Conservation (phyloP, 1,140 invertebrate genomes). For the Wasmannia auropunctata region DNA sequence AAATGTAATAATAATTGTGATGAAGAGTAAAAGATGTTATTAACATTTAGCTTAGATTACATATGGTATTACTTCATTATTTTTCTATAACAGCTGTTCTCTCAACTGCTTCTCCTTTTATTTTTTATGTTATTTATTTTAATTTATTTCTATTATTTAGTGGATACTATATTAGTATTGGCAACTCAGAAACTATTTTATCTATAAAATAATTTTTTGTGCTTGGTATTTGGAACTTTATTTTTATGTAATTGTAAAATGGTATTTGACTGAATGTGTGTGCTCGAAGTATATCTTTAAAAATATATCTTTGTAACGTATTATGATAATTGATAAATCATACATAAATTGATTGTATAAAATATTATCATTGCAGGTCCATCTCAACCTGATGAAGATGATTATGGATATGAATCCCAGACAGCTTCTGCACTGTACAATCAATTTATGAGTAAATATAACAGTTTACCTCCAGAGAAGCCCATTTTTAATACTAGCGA, state of each 20-base stretch:
- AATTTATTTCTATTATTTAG: background rate
- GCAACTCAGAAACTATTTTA: background rate
- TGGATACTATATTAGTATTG: background rate
- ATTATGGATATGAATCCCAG: constrained; percentile 95
- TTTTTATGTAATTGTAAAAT: constrained; percentile 27
- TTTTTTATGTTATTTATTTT: background rate
- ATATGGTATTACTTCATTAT: background rate
- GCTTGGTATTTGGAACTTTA: constrained; percentile 60
- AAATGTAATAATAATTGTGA: background rate
- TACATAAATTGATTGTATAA: background rate
- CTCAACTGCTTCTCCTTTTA: background rate
- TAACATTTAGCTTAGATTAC: background rate
- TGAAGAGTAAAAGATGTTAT: background rate
- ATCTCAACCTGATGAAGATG: constrained; percentile 94
- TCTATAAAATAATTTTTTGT: constrained; percentile 6
- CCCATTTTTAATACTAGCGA: constrained; percentile 77
- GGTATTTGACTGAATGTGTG: background rate
- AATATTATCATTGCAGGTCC: constrained; percentile 83
- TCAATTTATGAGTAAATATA: constrained; percentile 94
- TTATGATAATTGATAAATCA: background rate
- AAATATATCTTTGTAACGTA: background rate
- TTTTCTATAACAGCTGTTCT: background rate
- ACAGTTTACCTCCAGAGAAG: constrained; percentile 88
- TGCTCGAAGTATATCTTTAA: background rate
- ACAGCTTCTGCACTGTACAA: constrained; percentile 92